Percentiles rank a stretch among this genome's conserved stretches.
phyloP scores from a whole-genome alignment of 2,888 invertebrate species.

The Netelia melanura region DNA sequence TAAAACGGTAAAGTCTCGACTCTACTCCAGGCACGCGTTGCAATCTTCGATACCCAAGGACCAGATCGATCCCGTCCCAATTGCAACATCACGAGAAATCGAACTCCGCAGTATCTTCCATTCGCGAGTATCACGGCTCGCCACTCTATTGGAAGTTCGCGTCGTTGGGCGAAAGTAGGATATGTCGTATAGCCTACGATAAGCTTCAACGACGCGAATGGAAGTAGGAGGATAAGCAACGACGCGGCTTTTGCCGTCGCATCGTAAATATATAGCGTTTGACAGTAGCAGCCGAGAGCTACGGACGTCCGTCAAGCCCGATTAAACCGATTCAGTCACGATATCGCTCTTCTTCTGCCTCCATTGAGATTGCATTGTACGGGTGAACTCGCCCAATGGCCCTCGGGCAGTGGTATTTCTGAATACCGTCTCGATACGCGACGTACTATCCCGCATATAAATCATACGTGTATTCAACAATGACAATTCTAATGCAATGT shows the following conservation, averaged over 20 bases:
- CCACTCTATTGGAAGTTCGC: neutral
- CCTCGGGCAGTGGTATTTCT: neutral
- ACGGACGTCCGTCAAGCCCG: neutral
- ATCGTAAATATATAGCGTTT: constrained; percentile 20
- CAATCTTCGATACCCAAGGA: too few species aligned
- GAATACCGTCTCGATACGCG: neutral
- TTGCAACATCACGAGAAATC: constrained; percentile 9
- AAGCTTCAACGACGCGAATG: neutral
- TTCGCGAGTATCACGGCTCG: constrained; percentile 10
- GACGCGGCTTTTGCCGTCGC: neutral
- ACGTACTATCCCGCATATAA: neutral
- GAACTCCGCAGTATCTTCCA: neutral
- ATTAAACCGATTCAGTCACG: neutral
- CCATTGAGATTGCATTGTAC: neutral
- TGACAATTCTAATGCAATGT: too few species aligned
- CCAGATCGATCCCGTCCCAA: neutral
- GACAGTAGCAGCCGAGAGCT: neutral
- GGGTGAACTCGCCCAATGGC: constrained; percentile 5
- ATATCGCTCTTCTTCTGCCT: constrained; percentile 24
- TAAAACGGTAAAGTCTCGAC: too few species aligned
- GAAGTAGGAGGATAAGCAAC: neutral
- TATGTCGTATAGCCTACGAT: neutral
- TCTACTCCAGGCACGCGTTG: too few species aligned
- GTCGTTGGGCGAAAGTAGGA: neutral
- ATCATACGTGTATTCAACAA: neutral